phyloP scores from a whole-genome alignment of 2,797 vertebrate species.

The Anniella stebbinsi region DNA sequence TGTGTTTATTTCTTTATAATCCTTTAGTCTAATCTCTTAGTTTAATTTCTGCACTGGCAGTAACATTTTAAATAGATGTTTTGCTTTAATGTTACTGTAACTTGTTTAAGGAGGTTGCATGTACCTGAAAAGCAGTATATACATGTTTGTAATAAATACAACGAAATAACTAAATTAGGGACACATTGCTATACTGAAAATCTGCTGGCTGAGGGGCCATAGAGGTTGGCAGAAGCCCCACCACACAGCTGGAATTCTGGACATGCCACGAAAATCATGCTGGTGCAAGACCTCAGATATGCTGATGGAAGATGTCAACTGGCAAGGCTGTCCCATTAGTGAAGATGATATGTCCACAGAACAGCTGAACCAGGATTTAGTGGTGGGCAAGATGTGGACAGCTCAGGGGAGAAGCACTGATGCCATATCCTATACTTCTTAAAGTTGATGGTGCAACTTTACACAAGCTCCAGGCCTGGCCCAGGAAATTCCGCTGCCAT shows the following conservation, averaged over 20 bases:
- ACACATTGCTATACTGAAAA: neutral
- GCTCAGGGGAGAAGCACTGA: neutral
- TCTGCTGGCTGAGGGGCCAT: neutral
- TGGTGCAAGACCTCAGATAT: neutral
- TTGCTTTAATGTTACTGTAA: neutral
- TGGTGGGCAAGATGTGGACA: neutral
- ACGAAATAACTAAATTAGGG: neutral
- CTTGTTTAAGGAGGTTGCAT: neutral
- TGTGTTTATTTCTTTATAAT: neutral
- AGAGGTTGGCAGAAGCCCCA: neutral
- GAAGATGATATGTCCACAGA: neutral
- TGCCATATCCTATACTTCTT: neutral
- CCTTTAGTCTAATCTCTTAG: neutral
- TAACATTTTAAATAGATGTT: neutral
- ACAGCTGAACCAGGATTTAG: neutral
- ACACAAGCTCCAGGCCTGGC: neutral
- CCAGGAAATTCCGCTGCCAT: neutral
- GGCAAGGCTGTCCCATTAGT: too few relatives aligned
- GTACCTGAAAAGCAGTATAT: neutral
- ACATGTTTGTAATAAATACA: neutral
- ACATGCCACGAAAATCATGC: neutral
- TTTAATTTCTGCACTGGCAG: neutral
- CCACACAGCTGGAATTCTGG: neutral
- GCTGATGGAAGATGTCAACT: neutral
- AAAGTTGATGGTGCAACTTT: neutral